Base-by-base conservation (phyloP, 2,113 vertebrate species). In the Psilopsiagon aymara region DNA sequence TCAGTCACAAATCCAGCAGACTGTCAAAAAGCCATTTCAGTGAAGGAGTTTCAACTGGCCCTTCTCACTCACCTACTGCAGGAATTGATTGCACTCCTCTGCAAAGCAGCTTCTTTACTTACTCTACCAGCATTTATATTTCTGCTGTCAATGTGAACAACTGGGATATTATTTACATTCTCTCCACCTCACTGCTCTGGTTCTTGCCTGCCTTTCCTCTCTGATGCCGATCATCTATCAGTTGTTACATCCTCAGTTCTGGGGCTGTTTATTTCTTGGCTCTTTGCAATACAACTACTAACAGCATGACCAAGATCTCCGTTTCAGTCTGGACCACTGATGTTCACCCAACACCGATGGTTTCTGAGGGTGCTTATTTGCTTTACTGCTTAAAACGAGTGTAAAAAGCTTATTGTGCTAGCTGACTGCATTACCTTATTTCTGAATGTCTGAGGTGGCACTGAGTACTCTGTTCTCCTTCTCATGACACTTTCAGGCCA, bases 21-120 rank as follows among this genome's bases (percentile, higher is more conserved):
- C 60, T 78, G 68, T 76, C 92, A 87, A 55, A 83, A 83, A 91
- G 83, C 69, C 73, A 74, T 86, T 88, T 82, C 84, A 83, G 59
- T 49, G 91, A 39, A 90, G 83, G 24, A 60, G 52, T 67, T 93
- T 51, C 79, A 77, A 25, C 69, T 5, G 62, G 51, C 62, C 35
- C 75, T 84, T 46, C 74, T 82, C 23, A n/a, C 43, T 37, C 87
- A 46, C 69, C 91, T 60, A 4, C 27, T 62, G 17, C 83, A 63
- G 59, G 64, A 85, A 85, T 51, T 51, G 83, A 84, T 73, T 37
- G 69, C 74, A 71, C 46, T 55, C 59, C 69, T 81, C 94, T 84
- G 91, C 91, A 78, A 39, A 90, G 90, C 82, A 68, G 64, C 75
- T 57, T 35, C 79, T 62, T 62, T 46, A 51, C 83, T 73, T 28